phyloP scores from a whole-genome alignment of 2,888 invertebrate genomes.

The Callinectes sapidus region DNA sequence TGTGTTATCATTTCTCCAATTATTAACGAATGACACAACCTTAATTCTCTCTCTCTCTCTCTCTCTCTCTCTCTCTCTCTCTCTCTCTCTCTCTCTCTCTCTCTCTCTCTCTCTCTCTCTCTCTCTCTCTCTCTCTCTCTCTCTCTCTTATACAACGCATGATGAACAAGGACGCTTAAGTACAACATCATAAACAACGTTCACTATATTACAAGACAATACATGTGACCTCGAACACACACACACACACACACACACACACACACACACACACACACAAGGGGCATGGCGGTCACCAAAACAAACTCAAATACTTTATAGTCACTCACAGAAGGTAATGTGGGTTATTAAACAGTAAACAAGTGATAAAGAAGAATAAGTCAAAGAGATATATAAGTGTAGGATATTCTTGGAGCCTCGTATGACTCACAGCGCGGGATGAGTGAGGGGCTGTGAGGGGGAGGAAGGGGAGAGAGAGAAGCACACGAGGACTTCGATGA shows the following conservation, averaged over 20 bases:
- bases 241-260: conserved; percentile 39
- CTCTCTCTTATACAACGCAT: background rate
- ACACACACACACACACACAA: background rate
- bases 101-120: background rate
- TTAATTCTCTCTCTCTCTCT: too few relatives aligned
- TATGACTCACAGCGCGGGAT: background rate
- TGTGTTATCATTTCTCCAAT: background rate
- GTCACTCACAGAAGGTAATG: background rate
- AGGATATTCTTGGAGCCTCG: background rate
- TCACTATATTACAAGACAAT: background rate
- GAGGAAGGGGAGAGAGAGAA: background rate
- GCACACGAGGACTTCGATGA: background rate
- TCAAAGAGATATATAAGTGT: background rate
- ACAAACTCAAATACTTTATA: conserved; percentile 24
- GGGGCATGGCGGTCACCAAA: background rate
- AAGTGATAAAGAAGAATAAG: background rate
- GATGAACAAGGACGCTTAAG: background rate
- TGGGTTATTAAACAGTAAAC: background rate
- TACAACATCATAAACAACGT: background rate
- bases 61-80: background rate
- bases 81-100: background rate
- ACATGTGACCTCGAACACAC: background rate
- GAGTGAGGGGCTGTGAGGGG: background rate
- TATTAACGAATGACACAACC: background rate
- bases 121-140: background rate